Base-by-base conservation (phyloP, 2,888 invertebrate species). In the Campopleginae sp. region DNA sequence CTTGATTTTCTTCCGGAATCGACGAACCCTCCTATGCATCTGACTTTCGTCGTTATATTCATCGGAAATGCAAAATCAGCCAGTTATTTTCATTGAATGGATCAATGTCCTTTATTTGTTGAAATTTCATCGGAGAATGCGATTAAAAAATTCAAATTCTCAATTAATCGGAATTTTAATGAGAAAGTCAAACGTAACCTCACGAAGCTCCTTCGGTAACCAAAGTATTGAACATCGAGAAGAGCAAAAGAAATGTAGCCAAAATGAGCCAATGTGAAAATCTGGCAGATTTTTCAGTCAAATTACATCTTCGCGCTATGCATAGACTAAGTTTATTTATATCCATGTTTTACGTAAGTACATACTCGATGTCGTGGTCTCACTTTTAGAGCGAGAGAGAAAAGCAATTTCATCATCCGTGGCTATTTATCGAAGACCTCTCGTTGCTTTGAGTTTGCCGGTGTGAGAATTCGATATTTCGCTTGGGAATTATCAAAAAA, bases 401-500 rank as follows among this genome's bases (percentile, higher is more conserved):
- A 61, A 66, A 33, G 58, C 42, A 74, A 71, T 76, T 81, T 66
- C 79, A 79, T 82, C 85, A 82, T 82, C 74, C 82, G 72, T 14
- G 74, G 58, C 71, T 51, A 82, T 79, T 76, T 71, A 82, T 82
- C 75, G 78, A 31, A 42, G 51, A 48, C 72, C 42, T 58, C 31
- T 71, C 54, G 38, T 75, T 65, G 82, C 82, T 7, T 38, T 7
- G 38, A 38, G 82, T 75, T 81, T 44, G 58, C 58, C 33, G 46
- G 54, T 54, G 46, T 51, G 44, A 71, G 71, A 19, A 44, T 44
- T 66, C 33, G 70, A 80, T 54, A 72, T 38, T 54, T 61, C 38
- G 38, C 46, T 61, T 70, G 33, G 31, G 65, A 17, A 27, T 42
- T 10, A 17, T 10, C 7, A 12, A 23, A 65, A 72, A 33, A 65